Conservation (phyloP, 2,888 invertebrate genomes). For the Cinara cedri region DNA sequence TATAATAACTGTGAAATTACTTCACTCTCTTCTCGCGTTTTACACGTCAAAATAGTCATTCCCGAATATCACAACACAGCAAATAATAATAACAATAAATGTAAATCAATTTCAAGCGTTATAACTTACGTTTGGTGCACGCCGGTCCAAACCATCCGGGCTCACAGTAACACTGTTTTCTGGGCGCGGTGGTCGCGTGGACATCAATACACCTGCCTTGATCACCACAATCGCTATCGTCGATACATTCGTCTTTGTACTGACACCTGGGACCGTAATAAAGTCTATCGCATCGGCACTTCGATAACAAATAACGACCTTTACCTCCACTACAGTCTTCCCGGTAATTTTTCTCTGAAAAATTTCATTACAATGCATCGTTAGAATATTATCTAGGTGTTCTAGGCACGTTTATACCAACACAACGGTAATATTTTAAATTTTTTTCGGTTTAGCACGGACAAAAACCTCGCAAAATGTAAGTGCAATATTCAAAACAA, state of each 20-base stretch:
- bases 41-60: background rate
- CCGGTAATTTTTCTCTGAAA: conserved; percentile 74
- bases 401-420: no score
- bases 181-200: conserved; percentile 80
- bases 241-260: conserved; percentile 85
- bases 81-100: background rate
- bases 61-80: background rate
- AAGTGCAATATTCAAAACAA: no score
- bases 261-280: conserved; percentile 85
- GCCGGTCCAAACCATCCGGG: conserved; percentile 85
- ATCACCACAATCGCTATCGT: conserved; percentile 83
- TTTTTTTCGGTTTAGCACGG: no score
- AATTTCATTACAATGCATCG: no score
- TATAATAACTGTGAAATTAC: conserved; percentile 15
- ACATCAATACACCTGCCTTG: conserved; percentile 85
- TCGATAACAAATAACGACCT: conserved; percentile 78
- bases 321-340: conserved; percentile 85
- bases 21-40: background rate
- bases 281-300: conserved; percentile 81
- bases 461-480: no score
- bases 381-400: no score
- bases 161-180: conserved; percentile 87
- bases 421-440: no score
- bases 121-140: conserved; percentile 78
- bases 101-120: background rate